Evolutionary conservation across 1,140 invertebrate species (phyloP).

Genomic region (Bilobella aurantiaca): DNA sequence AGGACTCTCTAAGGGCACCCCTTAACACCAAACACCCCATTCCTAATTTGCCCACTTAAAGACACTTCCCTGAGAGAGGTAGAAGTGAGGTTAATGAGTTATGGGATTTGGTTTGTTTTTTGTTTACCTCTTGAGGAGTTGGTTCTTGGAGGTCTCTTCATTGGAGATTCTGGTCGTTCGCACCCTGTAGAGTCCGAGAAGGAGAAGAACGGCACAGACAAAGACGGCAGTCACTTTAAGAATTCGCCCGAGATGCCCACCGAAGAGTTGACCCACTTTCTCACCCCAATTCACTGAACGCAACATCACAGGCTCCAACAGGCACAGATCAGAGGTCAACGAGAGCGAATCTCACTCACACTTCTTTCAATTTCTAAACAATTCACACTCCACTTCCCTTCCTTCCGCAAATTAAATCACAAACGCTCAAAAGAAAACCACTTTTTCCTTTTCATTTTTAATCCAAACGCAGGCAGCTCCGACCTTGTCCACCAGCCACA

Average conservation of each 20-base stretch:
- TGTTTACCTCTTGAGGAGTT: slow-evolving; percentile 27
- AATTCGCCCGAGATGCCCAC: slow-evolving; percentile 30
- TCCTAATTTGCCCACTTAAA: no score
- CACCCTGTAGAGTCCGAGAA: not conserved
- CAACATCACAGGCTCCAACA: slow-evolving; percentile 20
- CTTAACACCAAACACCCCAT: no score
- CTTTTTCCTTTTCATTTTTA: no score
- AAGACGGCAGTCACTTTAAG: slow-evolving; percentile 7
- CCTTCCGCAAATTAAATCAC: not conserved
- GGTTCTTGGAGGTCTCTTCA: slow-evolving; percentile 12
- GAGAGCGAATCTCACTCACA: not conserved
- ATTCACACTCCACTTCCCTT: not conserved
- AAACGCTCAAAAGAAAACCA: no score
- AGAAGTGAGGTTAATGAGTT: no score
- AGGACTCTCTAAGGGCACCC: no score
- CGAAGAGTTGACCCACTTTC: slow-evolving; percentile 34
- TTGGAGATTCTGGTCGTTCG: not conserved
- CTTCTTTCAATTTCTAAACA: not conserved
- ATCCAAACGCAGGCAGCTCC: no score
- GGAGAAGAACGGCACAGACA: not conserved
- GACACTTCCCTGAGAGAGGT: no score
- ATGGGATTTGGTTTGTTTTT: no score
- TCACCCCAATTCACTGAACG: slow-evolving; percentile 34
- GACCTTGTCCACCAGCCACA: no score
- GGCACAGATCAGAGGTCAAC: not conserved